phyloP scores from a whole-genome alignment of 2,113 vertebrate genomes.

The Lethenteron reissneri region DNA sequence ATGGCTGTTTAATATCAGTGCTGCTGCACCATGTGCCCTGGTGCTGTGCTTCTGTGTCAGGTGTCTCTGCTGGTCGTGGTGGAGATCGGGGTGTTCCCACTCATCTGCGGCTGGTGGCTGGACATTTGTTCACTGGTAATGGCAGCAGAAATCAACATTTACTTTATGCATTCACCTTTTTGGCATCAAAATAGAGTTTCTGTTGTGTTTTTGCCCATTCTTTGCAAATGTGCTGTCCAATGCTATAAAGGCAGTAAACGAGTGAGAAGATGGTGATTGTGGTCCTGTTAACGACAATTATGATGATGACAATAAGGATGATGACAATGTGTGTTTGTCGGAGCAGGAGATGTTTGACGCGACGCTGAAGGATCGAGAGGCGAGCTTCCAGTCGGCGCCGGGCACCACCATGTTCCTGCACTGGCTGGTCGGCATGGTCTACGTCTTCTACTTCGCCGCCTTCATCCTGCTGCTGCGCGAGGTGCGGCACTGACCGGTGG shows the following conservation, averaged over 20 bases:
- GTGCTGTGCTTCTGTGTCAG: slow-evolving; percentile 18
- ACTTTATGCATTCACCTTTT: no score
- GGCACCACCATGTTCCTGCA: slow-evolving; percentile 93
- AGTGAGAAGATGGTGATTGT: no score
- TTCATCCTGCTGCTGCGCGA: slow-evolving; percentile 87
- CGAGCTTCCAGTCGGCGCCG: slow-evolving; percentile 76
- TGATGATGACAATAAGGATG: no score
- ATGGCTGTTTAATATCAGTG: no score
- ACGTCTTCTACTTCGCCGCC: slow-evolving; percentile 91
- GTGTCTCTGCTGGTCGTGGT: slow-evolving; percentile 83
- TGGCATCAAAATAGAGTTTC: no score
- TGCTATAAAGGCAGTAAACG: no score
- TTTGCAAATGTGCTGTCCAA: no score
- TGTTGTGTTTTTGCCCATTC: no score
- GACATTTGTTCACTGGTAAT: slow-evolving; percentile 88
- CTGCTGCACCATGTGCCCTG: no score
- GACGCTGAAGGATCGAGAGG: slow-evolving; percentile 60
- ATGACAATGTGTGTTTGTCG: no score
- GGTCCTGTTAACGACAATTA: no score
- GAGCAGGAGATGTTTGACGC: slow-evolving; percentile 88
- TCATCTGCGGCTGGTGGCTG: slow-evolving; percentile 95
- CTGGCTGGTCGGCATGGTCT: slow-evolving; percentile 92
- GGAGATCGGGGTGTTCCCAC: slow-evolving; percentile 84
- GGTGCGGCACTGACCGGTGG: slow-evolving; percentile 23
- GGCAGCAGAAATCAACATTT: slow-evolving; percentile 1